Percentiles rank a stretch among this genome's conserved stretches.
Evolutionary conservation across 2,888 invertebrate genomes (phyloP).

Genomic region (Ichneumon xanthorius): DNA sequence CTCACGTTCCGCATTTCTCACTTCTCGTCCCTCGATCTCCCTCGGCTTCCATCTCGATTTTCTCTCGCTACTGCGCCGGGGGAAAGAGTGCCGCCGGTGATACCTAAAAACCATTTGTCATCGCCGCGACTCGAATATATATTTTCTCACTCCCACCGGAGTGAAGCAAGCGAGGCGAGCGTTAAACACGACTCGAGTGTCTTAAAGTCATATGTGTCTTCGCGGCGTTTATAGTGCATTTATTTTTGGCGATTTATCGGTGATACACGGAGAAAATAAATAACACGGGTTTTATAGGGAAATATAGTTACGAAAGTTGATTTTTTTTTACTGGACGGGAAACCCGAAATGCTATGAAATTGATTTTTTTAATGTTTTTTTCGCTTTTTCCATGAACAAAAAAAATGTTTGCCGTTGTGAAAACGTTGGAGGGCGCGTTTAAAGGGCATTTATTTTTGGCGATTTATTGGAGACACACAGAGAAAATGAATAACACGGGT

Average conservation of each 20-base stretch:
- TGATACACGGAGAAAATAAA: slow-evolving; percentile 7
- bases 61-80: slow-evolving; percentile 56
- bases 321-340: background rate
- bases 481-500: background rate
- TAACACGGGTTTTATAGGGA: background rate
- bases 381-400: background rate
- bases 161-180: slow-evolving; percentile 39
- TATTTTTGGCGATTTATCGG: slow-evolving; percentile 43
- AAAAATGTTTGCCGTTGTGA: slow-evolving; percentile 6
- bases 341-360: too few species aligned
- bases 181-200: slow-evolving; percentile 42
- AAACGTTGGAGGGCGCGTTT: background rate
- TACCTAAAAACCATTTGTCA: slow-evolving; percentile 83
- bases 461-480: slow-evolving; percentile 21
- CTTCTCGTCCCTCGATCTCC: slow-evolving; percentile 62
- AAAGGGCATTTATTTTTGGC: slow-evolving; percentile 38
- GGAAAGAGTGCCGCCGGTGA: slow-evolving; percentile 66
- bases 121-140: slow-evolving; percentile 80
- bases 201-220: slow-evolving; percentile 39
- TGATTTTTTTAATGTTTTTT: background rate
- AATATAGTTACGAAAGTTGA: slow-evolving; percentile 2
- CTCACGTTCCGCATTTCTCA: slow-evolving; percentile 51
- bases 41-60: slow-evolving; percentile 68
- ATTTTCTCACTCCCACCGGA: slow-evolving; percentile 61
- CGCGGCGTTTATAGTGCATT: slow-evolving; percentile 17